These are phyloP conservation scores for Silurus lanzhouensis DNA, from an alignment of 2,797 vertebrate species.

Conservation along the genomic window DNA sequence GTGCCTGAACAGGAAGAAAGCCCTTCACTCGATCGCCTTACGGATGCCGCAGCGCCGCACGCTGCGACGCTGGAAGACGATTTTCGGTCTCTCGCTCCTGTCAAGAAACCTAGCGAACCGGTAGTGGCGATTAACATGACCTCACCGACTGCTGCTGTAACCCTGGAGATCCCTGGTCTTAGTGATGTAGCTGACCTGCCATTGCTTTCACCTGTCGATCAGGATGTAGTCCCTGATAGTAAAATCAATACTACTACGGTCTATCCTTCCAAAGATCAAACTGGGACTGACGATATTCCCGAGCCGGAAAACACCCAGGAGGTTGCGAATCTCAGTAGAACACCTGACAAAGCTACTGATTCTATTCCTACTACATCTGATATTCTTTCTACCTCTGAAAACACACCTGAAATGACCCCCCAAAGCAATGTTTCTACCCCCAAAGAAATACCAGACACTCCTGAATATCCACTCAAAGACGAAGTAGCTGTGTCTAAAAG, in stretches of 20 bases:
- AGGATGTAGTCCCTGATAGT: background rate
- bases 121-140: slow-evolving; percentile 39
- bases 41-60: background rate
- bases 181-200: background rate
- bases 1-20: slow-evolving; percentile 45
- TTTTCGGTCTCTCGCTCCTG: background rate
- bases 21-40: background rate
- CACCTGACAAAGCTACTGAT: slow-evolving; percentile 14
- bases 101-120: slow-evolving; percentile 8
- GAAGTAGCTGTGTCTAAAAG: background rate
- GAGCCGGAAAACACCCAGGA: slow-evolving; percentile 12
- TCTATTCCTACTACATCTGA: background rate
- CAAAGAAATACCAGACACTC: background rate
- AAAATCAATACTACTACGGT: background rate
- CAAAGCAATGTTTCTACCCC: slow-evolving; percentile 21
- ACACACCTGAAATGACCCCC: slow-evolving; percentile 19
- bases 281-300: background rate
- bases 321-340: background rate
- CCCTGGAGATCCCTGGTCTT: slow-evolving; percentile 29
- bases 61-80: slow-evolving; percentile 27
- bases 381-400: slow-evolving; percentile 20
- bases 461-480: slow-evolving; percentile 28
- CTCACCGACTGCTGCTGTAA: slow-evolving; percentile 32
- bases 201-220: slow-evolving; percentile 1
- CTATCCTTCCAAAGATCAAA: slow-evolving; percentile 26